phyloP scores from a whole-genome alignment of 2,113 vertebrate genomes.

The Sylvicapra grimmia region DNA sequence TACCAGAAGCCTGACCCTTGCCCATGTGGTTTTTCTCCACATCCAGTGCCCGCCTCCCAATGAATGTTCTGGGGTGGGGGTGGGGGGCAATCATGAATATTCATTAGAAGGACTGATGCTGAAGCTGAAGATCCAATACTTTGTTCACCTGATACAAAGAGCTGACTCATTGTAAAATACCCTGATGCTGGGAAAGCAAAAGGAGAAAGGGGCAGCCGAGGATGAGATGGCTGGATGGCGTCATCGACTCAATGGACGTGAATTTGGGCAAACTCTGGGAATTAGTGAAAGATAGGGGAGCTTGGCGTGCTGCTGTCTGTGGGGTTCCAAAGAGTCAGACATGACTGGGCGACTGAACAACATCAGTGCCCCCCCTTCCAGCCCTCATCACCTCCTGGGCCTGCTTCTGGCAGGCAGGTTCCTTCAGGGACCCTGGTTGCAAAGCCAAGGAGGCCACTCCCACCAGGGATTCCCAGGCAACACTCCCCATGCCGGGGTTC shows the following conservation, averaged over 20 bases:
- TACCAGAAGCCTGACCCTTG: accelerated
- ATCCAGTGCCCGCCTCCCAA: accelerated
- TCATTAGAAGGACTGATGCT: neutral
- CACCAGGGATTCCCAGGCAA: accelerated
- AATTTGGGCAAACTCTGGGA: neutral
- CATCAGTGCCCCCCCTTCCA: accelerated
- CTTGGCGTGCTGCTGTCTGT: neutral
- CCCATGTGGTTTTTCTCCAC: too few species aligned
- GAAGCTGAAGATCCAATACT: neutral
- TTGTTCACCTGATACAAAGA: neutral
- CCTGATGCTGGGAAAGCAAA: neutral
- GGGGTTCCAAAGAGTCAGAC: neutral
- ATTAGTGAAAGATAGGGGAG: neutral
- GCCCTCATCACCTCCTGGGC: neutral
- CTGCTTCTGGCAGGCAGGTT: neutral
- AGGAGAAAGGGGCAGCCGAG: neutral
- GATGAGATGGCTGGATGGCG: neutral
- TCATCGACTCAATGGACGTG: neutral
- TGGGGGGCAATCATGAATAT: neutral
- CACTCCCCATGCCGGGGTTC: neutral
- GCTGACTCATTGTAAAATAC: neutral
- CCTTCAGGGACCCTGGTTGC: neutral
- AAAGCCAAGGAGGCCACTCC: neutral
- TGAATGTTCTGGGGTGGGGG: neutral
- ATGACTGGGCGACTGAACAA: neutral